These are phyloP conservation scores for Empis stercorea DNA, from an alignment of 2,888 invertebrate species.

Conservation along the genomic window DNA sequence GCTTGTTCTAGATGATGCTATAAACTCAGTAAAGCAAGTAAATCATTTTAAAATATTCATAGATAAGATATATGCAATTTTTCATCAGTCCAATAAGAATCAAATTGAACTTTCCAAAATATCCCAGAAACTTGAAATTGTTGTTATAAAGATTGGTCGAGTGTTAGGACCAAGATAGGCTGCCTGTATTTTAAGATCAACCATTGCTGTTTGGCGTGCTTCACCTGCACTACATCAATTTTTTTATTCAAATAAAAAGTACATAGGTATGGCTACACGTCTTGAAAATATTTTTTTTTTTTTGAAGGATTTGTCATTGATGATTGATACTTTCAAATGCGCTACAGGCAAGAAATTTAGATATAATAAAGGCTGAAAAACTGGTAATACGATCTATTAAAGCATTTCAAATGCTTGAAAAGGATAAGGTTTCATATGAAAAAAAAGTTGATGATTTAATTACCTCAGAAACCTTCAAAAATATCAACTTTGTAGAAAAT, in stretches of 20 bases:
- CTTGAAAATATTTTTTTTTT: background rate
- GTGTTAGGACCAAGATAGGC: background rate
- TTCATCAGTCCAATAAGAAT: slow-evolving; percentile 1
- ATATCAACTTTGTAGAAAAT: background rate
- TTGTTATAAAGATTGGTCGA: background rate
- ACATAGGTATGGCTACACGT: background rate
- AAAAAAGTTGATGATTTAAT: no score
- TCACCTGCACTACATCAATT: background rate
- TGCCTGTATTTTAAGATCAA: background rate
- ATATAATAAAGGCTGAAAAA: background rate
- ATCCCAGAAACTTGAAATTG: background rate
- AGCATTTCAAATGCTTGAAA: background rate
- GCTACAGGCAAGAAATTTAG: background rate
- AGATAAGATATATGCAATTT: background rate
- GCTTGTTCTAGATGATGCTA: background rate
- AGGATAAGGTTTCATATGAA: no score
- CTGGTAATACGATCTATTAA: background rate
- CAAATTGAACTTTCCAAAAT: background rate
- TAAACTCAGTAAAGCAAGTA: background rate
- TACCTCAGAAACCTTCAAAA: no score
- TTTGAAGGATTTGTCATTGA: background rate
- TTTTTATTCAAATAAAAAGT: background rate
- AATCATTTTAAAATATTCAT: background rate
- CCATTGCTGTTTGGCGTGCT: background rate
- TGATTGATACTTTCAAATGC: no score